phyloP scores from a whole-genome alignment of 2,797 vertebrate species.

The Manis pentadactyla region DNA sequence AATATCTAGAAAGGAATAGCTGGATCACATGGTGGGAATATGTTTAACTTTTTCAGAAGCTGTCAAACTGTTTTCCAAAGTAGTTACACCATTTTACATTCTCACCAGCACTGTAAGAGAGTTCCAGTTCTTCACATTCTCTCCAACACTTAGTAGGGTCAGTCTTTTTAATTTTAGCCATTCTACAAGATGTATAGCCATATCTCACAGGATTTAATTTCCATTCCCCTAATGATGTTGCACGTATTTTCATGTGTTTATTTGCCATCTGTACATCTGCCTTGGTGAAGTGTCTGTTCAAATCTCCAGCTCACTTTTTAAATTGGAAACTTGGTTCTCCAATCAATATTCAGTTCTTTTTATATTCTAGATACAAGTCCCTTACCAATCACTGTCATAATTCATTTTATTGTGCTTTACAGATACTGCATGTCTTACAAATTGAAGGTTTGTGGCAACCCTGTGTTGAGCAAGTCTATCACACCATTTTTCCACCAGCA shows the following conservation, averaged over 20 bases:
- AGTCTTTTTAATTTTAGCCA: neutral
- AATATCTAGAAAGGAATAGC: neutral
- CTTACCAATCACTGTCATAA: neutral
- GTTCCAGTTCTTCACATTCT: neutral
- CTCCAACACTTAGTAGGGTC: neutral
- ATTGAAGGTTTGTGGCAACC: too few species aligned
- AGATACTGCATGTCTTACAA: too few species aligned
- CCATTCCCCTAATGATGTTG: neutral
- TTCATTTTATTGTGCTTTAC: too few species aligned
- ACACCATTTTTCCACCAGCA: too few species aligned
- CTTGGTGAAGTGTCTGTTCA: neutral
- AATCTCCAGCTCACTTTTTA: neutral
- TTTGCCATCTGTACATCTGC: neutral
- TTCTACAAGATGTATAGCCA: neutral
- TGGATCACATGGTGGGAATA: neutral
- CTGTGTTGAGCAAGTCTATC: too few species aligned
- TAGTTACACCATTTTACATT: neutral
- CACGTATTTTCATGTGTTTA: neutral
- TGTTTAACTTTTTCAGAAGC: neutral
- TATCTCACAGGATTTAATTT: neutral
- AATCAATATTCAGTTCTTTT: neutral
- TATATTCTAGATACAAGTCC: neutral
- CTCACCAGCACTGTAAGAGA: neutral
- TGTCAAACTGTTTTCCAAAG: neutral
- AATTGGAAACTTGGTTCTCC: neutral